Conservation (phyloP, 2,797 vertebrate genomes). For the Limosa lapponica region DNA sequence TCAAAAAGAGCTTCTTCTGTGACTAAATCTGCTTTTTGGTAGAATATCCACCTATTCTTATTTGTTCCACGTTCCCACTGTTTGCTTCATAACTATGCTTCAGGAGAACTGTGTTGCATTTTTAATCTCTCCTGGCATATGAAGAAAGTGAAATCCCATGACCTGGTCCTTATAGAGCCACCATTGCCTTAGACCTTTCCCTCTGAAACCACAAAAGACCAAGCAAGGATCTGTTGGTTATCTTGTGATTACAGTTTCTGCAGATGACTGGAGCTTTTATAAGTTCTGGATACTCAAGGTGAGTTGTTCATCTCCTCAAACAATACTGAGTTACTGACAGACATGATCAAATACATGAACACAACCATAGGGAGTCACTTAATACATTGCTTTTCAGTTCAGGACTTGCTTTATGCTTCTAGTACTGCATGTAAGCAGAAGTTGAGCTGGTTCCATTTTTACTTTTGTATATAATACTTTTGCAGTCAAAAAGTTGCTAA, state of each 20-base stretch:
- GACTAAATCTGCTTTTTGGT: background rate
- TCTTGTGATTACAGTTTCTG: background rate
- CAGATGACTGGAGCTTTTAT: background rate
- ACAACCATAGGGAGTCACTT: accelerated
- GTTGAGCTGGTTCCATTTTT: background rate
- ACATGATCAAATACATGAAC: background rate
- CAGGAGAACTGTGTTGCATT: background rate
- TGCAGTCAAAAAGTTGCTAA: background rate
- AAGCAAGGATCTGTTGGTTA: background rate
- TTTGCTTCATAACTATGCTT: background rate
- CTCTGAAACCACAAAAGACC: background rate
- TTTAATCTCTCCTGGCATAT: background rate
- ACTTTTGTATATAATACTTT: background rate
- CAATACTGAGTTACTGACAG: accelerated
- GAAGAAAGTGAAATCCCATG: background rate
- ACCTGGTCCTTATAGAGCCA: background rate
- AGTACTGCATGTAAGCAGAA: background rate
- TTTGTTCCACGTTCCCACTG: background rate
- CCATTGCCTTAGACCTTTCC: background rate
- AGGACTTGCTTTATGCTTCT: background rate
- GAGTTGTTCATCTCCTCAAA: background rate
- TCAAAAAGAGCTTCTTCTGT: background rate
- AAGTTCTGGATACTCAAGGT: background rate
- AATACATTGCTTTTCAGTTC: background rate
- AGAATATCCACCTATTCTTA: background rate